Base-by-base conservation (phyloP, 2,888 invertebrate species). In the Mythimna vitellina region DNA sequence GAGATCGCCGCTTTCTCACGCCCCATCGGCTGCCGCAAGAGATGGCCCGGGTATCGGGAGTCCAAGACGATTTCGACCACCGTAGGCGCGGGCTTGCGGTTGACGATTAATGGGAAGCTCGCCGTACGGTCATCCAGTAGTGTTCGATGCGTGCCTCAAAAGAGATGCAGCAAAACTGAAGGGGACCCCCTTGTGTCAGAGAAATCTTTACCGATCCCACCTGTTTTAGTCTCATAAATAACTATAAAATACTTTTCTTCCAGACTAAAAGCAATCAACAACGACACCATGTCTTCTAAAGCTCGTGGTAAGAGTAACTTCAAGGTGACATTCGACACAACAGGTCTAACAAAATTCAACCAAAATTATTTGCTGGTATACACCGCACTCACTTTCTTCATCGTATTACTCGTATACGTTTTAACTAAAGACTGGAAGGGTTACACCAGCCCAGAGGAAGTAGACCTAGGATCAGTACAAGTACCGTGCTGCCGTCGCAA, bases 391-490 rank as follows among this genome's bases (percentile, higher is more conserved):
- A 88, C 88, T 1, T 88, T 91, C 72, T 60, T 93, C 25, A 70
- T 92, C 3, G 82, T 92, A 0, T 51, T 93, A 5, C 80, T 85
- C 14, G 51, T 92, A 49, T 93, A 92, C 78, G 68, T 89, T 20
- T 62, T 83, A 29, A 92, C 90, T 1, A 91, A 88, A 53, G 90
- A 92, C 77, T 94, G 92, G 94, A 92, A 92, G 79, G 89, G 90
- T 3, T 87, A 90, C 68, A 90, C 88, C 6, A 82, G 89, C 7
- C 94, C 94, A 0, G 94, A 94, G 76, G 94, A 94, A 80, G 89
- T 93, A 2, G 93, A 94, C 65, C 88, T 94, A 10, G 95, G 94
- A 5, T 80, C 89, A 10, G 85, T 94, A n/a, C 82, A 88, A 63
- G 76, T 90, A 9, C 80, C 89, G 17, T 74, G 82, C 17, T 83